Percentiles rank a stretch among this genome's conserved stretches.
phyloP scores from a whole-genome alignment of 2,797 vertebrate species.

The Furcifer pardalis region DNA sequence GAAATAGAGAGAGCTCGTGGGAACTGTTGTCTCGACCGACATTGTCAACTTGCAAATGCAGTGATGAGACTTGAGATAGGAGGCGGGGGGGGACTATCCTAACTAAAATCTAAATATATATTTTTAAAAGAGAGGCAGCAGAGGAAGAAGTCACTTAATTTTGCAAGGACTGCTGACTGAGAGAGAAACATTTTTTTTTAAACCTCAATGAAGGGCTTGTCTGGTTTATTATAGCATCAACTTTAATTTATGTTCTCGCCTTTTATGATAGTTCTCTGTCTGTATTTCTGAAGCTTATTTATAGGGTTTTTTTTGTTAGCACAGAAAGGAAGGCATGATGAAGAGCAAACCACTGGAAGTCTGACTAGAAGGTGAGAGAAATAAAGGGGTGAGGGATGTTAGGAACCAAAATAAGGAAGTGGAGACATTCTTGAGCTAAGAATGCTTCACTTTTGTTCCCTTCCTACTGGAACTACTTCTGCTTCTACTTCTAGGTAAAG shows the following conservation, averaged over 20 bases:
- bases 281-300: constrained; percentile 57
- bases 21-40: constrained; percentile 9
- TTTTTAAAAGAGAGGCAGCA: background rate
- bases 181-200: constrained; percentile 59
- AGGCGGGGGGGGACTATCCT: background rate
- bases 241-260: constrained; percentile 62
- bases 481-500: too few species aligned
- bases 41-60: background rate
- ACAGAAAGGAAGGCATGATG: constrained; percentile 43
- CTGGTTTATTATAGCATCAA: constrained; percentile 56
- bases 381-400: constrained; percentile 31
- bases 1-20: constrained; percentile 32
- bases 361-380: constrained; percentile 25
- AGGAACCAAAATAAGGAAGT: constrained; percentile 16
- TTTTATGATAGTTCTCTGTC: constrained; percentile 62
- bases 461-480: too few species aligned
- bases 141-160: background rate
- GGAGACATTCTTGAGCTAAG: constrained; percentile 1
- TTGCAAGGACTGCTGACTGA: constrained; percentile 45
- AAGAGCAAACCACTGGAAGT: constrained; percentile 41
- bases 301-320: constrained; percentile 51
- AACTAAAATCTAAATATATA: constrained; percentile 25
- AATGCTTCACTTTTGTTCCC: constrained; percentile 9
- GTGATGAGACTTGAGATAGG: background rate
- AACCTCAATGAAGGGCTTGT: constrained; percentile 41